Percentiles rank a stretch among this genome's conserved stretches.
These are phyloP conservation scores for Synodontis membranacea DNA, from an alignment of 2,113 vertebrate species.

Conservation along the genomic window DNA sequence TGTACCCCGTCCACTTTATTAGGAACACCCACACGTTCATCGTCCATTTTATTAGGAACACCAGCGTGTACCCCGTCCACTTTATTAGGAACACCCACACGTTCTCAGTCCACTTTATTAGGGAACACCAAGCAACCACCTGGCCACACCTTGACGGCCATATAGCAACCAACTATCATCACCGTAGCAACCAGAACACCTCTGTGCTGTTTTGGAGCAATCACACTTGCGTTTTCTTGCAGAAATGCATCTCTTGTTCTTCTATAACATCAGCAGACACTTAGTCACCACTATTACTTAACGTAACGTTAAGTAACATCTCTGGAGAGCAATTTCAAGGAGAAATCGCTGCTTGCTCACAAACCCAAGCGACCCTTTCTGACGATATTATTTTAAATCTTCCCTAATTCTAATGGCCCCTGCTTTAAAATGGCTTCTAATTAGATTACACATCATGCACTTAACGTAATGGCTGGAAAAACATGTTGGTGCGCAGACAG, in stretches of 20 bases:
- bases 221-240: no score
- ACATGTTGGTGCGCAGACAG: not conserved
- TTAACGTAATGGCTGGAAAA: not conserved
- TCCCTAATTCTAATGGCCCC: not conserved
- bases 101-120: no score
- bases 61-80: no score
- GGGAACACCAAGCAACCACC: no score
- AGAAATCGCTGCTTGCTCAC: not conserved
- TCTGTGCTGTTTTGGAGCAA: no score
- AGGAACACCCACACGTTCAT: no score
- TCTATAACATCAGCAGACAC: not conserved
- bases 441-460: not conserved
- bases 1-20: no score
- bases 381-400: not conserved
- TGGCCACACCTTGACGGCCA: no score
- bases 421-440: not conserved
- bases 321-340: not conserved
- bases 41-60: no score
- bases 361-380: not conserved
- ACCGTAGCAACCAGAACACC: no score
- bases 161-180: no score
- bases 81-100: no score
- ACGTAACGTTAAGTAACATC: not conserved
- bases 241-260: not conserved
- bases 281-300: not conserved